Base-by-base conservation (phyloP, 2,797 vertebrate species). In the Rhabdomys pumilio region DNA sequence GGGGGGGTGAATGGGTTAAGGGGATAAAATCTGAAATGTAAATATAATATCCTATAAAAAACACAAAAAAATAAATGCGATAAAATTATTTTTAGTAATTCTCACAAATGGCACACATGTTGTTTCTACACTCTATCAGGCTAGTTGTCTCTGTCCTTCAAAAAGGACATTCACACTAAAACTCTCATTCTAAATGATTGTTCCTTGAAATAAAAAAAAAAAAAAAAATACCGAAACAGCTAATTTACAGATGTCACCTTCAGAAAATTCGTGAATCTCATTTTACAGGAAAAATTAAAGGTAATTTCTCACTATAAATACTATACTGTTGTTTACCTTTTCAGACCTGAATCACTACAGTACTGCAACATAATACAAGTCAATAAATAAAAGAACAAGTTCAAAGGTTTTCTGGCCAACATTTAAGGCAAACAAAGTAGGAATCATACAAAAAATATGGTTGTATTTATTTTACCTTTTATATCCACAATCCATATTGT, bases 401-500 rank as follows among this genome's bases (percentile, higher is more conserved):
- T 96, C 91, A 75, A 80, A 92, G n/a, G 61, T 76, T 76, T 26
- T 82, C 17, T 82, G 29, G 12, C 31, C 81, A 90, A 12, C 57
- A 96, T 53, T 80, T 67, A 97, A 85, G 38, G 47, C 7, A 91
- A 38, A 94, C 10, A 91, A 63, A 93, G 89, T 90, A 8, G 89
- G 69, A 96, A 94, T 90, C n/a, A 90, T 34, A 6, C 7, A 8
- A 93, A 92, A 95, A 95, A 92, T 31, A 97, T 34, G 63, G 29
- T 17, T 95, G 57, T 57, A 94, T 96, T 92, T 96, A 94, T 97
- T 94, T 97, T 69, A 77, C 93, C 76, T 97, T 95, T 97, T 91
- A 96, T 89, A 96, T 97, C 95, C 86, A 96, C 47, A 97, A 96
- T 97, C 97, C 82, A 91, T 93, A 93, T 80, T 97, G 79, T 97